Conservation (phyloP, 2,113 vertebrate species). For the Cavia porcellus region DNA sequence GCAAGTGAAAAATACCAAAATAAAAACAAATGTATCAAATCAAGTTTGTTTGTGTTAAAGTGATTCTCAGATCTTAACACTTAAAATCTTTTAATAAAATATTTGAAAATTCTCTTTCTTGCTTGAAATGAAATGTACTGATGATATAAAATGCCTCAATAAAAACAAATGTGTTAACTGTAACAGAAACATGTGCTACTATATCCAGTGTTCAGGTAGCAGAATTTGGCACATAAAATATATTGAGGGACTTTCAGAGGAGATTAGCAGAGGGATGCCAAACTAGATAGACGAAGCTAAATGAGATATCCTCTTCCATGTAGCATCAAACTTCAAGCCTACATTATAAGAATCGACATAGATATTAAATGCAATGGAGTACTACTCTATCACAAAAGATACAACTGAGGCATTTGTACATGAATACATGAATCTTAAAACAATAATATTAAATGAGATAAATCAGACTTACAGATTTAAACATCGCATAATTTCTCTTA, state of each 20-base stretch:
- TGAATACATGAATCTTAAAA: neutral
- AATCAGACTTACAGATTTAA: neutral
- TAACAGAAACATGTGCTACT: neutral
- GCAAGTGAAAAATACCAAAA: neutral
- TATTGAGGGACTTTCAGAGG: neutral
- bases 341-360: neutral
- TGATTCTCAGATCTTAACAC: neutral
- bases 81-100: neutral
- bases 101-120: neutral
- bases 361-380: neutral
- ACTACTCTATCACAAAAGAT: neutral
- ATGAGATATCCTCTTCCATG: neutral
- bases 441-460: neutral
- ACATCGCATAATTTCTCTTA: neutral
- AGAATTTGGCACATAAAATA: neutral
- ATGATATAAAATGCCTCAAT: neutral
- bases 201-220: neutral
- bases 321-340: accelerated
- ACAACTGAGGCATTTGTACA: too few species aligned
- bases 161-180: neutral
- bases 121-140: neutral
- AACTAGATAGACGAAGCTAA: neutral
- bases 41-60: neutral
- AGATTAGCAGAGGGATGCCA: neutral
- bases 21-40: neutral